A percentile compares a stretch with the other conserved stretches of the same genome.
Conservation (phyloP, 2,113 vertebrate genomes). For the Campylorhamphus procurvoides region DNA sequence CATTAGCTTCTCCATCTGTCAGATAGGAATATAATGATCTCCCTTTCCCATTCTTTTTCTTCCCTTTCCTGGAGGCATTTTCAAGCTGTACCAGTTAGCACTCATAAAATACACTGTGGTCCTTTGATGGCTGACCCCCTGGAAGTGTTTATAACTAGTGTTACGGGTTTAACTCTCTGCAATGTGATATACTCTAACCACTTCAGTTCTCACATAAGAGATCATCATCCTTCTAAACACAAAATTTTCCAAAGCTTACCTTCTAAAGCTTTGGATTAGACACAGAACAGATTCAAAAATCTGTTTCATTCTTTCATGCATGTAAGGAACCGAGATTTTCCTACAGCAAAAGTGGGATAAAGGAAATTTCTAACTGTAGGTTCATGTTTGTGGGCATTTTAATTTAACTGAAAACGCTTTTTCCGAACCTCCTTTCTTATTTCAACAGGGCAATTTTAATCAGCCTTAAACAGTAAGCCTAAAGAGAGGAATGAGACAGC, state of each 20-base stretch:
- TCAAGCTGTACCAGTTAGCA: neutral
- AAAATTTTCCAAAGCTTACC: neutral
- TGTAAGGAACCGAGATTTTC: neutral
- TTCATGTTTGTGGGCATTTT: neutral
- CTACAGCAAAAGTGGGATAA: neutral
- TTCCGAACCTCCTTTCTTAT: neutral
- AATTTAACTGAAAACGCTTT: neutral
- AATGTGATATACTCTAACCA: neutral
- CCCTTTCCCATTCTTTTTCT: neutral
- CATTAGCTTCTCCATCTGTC: neutral
- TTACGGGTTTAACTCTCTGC: neutral
- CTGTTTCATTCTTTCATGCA: neutral
- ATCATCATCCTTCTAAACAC: neutral
- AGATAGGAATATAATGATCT: neutral
- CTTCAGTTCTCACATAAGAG: neutral
- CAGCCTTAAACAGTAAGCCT: neutral
- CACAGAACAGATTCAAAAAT: neutral
- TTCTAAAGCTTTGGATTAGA: neutral
- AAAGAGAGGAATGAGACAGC: neutral
- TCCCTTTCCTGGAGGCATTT: neutral
- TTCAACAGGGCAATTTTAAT: neutral
- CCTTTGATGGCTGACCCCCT: neutral
- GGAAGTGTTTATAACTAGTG: neutral
- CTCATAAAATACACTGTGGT: neutral
- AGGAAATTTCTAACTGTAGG: neutral